Percentiles rank a stretch among this genome's conserved stretches.
phyloP scores from a whole-genome alignment of 37 sponge, comb jelly and placozoan species.

The Eunapius fragilis region DNA sequence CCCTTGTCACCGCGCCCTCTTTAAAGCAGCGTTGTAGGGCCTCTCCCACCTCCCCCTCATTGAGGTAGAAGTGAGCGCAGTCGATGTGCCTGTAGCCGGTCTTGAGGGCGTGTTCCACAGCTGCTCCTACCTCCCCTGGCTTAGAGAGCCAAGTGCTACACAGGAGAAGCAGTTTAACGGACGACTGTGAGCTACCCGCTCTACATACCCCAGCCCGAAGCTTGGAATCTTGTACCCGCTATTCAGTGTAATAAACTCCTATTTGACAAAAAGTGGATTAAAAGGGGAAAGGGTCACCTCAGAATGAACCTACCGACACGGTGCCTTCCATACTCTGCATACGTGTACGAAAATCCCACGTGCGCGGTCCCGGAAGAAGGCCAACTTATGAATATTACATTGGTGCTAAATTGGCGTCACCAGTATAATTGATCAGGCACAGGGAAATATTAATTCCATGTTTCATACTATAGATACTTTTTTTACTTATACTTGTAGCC shows the following conservation, averaged over 20 bases:
- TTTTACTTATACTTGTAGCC: too few species aligned
- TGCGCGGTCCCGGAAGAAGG: too few species aligned
- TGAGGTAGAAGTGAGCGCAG: slow-evolving; percentile 80
- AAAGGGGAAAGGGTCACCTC: too few species aligned
- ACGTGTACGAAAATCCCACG: too few species aligned
- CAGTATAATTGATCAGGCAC: too few species aligned
- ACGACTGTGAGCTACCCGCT: background rate
- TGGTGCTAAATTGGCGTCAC: too few species aligned
- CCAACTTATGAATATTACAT: too few species aligned
- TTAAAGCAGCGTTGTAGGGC: slow-evolving; percentile 75
- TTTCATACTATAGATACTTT: too few species aligned
- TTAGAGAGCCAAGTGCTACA: slow-evolving; percentile 63
- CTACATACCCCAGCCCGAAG: slow-evolving; percentile 76
- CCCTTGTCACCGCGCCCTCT: slow-evolving; percentile 75
- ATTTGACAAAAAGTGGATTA: background rate
- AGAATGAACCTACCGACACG: too few species aligned
- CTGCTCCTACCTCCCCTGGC: slow-evolving; percentile 60
- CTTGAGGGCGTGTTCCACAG: slow-evolving; percentile 62
- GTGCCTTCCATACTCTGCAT: too few species aligned
- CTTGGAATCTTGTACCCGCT: slow-evolving; percentile 70
- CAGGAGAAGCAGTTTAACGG: too few species aligned
- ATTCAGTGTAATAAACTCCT: slow-evolving; percentile 58
- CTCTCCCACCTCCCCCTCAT: slow-evolving; percentile 82
- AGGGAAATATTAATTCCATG: too few species aligned
- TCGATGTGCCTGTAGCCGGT: slow-evolving; percentile 84